Conservation (phyloP, 2,113 vertebrate genomes). For the Ailurus styani region DNA sequence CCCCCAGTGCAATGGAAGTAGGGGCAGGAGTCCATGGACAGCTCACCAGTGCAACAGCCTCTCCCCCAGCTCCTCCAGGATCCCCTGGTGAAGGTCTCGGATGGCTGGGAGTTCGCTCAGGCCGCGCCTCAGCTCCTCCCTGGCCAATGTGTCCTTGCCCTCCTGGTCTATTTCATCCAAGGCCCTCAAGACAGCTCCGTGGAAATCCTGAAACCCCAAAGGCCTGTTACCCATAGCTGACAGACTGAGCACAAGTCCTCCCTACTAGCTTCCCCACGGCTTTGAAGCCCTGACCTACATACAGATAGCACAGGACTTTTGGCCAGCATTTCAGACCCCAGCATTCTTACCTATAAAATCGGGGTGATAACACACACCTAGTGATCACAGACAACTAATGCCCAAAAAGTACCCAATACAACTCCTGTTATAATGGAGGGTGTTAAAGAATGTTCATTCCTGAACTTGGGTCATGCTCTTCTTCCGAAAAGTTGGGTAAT, state of each 20-base stretch:
- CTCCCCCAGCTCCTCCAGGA: slow-evolving; percentile 89
- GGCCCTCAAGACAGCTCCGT: slow-evolving; percentile 82
- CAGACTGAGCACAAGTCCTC: not conserved
- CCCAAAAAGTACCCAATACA: not conserved
- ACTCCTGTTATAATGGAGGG: not conserved
- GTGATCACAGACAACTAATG: not conserved
- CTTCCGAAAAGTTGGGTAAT: not conserved
- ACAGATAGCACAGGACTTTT: not conserved
- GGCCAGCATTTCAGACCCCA: not conserved
- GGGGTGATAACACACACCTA: not conserved
- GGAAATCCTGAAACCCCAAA: slow-evolving; percentile 86
- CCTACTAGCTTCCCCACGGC: not conserved
- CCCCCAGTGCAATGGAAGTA: not conserved
- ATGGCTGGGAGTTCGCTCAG: slow-evolving; percentile 90
- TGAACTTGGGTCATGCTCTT: not conserved
- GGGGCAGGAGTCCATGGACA: not conserved
- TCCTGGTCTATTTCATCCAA: slow-evolving; percentile 79
- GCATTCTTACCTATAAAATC: fast-evolving
- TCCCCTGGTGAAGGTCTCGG: slow-evolving; percentile 87
- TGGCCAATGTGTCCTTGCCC: slow-evolving; percentile 81
- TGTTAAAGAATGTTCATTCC: not conserved
- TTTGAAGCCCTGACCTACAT: not conserved
- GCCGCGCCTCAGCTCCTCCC: slow-evolving; percentile 86
- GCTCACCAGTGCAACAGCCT: slow-evolving; percentile 89
- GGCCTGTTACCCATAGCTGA: not conserved